Conservation (phyloP, 2,113 vertebrate species). For the Proterorhinus semilunaris region DNA sequence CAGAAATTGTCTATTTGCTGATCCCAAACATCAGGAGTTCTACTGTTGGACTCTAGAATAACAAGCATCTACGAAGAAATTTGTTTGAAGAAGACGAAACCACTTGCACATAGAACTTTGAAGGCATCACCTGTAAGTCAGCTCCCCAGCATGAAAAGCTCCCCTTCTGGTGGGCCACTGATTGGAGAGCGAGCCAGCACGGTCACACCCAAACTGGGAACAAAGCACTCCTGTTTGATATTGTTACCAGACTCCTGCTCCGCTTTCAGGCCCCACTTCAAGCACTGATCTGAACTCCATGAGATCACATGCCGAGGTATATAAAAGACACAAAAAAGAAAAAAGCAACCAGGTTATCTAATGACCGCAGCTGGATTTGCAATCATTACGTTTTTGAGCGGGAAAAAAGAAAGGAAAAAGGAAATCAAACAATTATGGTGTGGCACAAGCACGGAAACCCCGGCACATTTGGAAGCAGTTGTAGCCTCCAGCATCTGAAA, state of each 20-base stretch:
- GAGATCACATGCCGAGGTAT: constrained; percentile 26
- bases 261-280: constrained; percentile 32
- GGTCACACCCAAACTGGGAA: constrained; percentile 57
- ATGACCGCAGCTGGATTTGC: constrained; percentile 52
- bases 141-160: constrained; percentile 43
- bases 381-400: constrained; percentile 49
- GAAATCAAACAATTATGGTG: constrained; percentile 34
- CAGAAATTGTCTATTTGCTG: constrained; percentile 35
- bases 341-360: constrained; percentile 55
- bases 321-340: constrained; percentile 28
- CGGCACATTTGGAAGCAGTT: constrained; percentile 70
- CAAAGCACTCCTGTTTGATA: constrained; percentile 58
- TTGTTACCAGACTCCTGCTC: constrained; percentile 62
- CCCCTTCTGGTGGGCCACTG: constrained; percentile 36
- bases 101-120: constrained; percentile 47
- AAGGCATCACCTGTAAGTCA: constrained; percentile 53
- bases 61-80: constrained; percentile 27
- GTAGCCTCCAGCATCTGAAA: constrained; percentile 59
- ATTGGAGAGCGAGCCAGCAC: constrained; percentile 31
- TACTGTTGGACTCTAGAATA: constrained; percentile 25
- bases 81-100: constrained; percentile 50
- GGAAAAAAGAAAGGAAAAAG: neutral
- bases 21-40: constrained; percentile 55
- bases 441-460: constrained; percentile 39
- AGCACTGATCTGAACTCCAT: constrained; percentile 34